These are phyloP conservation scores for Heliconius eleuchia DNA, from an alignment of 1,140 invertebrate species.

Conservation along the genomic window DNA sequence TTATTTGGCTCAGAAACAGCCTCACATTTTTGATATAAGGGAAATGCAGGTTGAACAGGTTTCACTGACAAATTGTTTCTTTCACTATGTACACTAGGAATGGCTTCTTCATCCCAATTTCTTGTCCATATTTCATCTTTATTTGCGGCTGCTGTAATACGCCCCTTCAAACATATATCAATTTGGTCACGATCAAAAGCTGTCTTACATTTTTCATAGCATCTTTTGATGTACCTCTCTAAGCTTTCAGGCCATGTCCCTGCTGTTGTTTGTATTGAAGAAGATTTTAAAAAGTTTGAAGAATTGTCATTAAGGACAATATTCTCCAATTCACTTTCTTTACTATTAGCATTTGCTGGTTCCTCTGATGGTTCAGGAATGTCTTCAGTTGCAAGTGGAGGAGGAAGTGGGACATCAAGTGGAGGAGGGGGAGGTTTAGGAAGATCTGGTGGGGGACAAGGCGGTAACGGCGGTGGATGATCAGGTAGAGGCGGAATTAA, in stretches of 20 bases:
- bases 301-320: constrained; percentile 50
- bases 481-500: constrained; percentile 83
- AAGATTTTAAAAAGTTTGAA: constrained; percentile 62
- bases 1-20: constrained; percentile 58
- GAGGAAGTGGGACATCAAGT: constrained; percentile 70
- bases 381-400: constrained; percentile 71
- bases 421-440: constrained; percentile 75
- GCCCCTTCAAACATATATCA: constrained; percentile 95
- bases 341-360: constrained; percentile 40
- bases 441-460: constrained; percentile 78
- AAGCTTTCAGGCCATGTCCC: constrained; percentile 88
- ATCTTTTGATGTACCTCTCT: constrained; percentile 93
- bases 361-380: constrained; percentile 68
- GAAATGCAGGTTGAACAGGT: constrained; percentile 77
- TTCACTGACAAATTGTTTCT: constrained; percentile 84
- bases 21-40: constrained; percentile 79
- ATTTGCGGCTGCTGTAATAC: constrained; percentile 93
- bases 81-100: constrained; percentile 92
- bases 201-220: constrained; percentile 94
- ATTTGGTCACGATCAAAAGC: constrained; percentile 95
- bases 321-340: constrained; percentile 52
- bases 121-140: constrained; percentile 92
- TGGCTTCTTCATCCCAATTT: constrained; percentile 95
- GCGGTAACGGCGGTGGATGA: constrained; percentile 80
- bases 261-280: constrained; percentile 74